A percentile compares a stretch with the other conserved stretches of the same genome.
These are phyloP conservation scores for Carcinoscorpius rotundicauda DNA, from an alignment of 1,140 invertebrate species.

Conservation along the genomic window DNA sequence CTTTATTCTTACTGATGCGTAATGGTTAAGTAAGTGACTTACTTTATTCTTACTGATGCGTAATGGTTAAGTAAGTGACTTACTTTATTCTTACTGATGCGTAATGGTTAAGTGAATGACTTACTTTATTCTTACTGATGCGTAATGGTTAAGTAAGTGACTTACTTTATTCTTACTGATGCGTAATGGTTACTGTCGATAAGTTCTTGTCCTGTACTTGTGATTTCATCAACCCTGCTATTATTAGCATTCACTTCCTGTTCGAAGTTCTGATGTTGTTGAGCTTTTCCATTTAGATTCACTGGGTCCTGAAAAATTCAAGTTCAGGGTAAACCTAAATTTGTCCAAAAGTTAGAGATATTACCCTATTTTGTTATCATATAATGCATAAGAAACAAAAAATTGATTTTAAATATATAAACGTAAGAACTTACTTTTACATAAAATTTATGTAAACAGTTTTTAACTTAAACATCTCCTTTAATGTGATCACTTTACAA, in stretches of 20 bases:
- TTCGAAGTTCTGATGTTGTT: constrained; percentile 98
- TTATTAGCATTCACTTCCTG: constrained; percentile 86
- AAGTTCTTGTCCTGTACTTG: constrained; percentile 44
- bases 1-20: constrained; percentile 53
- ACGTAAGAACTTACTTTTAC: no score
- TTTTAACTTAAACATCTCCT: no score
- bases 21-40: no score
- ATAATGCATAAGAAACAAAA: no score
- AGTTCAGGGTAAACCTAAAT: constrained; percentile 94
- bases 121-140: constrained; percentile 50
- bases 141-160: constrained; percentile 1
- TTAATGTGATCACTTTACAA: no score
- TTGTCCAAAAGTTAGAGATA: constrained; percentile 82
- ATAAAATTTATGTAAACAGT: no score
- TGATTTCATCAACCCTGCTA: constrained; percentile 85
- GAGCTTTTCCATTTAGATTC: constrained; percentile 94
- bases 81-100: constrained; percentile 51
- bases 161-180: constrained; percentile 48
- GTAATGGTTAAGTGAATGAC: no score
- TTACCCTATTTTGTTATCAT: constrained; percentile 75
- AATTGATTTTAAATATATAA: no score
- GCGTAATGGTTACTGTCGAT: constrained; percentile 50
- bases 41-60: constrained; percentile 52
- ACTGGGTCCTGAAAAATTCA: constrained; percentile 89
- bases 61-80: no score